Evolutionary conservation across 2,113 vertebrate genomes (phyloP), one percentile per base, ranked within the genome.

Genomic region (Mohoua ochrocephala): DNA sequence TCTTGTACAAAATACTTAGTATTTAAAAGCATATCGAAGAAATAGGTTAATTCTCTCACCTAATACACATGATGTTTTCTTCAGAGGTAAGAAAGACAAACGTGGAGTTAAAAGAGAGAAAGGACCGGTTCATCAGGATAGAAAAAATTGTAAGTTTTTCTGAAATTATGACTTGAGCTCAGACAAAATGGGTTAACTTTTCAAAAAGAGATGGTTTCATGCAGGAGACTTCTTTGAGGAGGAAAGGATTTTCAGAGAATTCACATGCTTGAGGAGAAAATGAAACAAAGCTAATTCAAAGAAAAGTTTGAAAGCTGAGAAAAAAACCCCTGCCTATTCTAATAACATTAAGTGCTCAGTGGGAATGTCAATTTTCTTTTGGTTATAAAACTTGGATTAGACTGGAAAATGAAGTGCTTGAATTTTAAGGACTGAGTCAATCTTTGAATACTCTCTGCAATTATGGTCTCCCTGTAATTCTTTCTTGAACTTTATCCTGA

Each of bases 401-500:
- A 76, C 33, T 89, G 35, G 73, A 92, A 92, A 92, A 94, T 33
- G 4, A 89, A 92, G 53, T 84, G 41, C 76, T 88, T 89, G 87
- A 69, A 60, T 87, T 87, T 89, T 78, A 93, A 92, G 42, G 56
- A 68, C 64, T 81, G 44, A 84, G 35, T 63, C 54, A 91, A 88
- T 63, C 77, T 91, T 86, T 26, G 60, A 91, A 70, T 70, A 73
- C 87, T 84, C 90, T 87, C 81, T 89, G 54, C 65, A 79, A 53
- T 87, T 95, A 78, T 56, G 49, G 22, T 67, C 15, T 84, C 52
- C 19, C 17, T 60, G 37, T 75, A 75, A 71, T 89, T 94, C 77
- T 89, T 95, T 91, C 76, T 92, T 84, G 35, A 93, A 92, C 89
- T 89, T 93, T 70, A 77, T 74, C 42, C 76, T 49, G 28, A 61